These are phyloP conservation scores for Hydra vulgaris DNA, from an alignment of 30 jellyfish, hydroid and myxozoan genomes.

Conservation along the genomic window DNA sequence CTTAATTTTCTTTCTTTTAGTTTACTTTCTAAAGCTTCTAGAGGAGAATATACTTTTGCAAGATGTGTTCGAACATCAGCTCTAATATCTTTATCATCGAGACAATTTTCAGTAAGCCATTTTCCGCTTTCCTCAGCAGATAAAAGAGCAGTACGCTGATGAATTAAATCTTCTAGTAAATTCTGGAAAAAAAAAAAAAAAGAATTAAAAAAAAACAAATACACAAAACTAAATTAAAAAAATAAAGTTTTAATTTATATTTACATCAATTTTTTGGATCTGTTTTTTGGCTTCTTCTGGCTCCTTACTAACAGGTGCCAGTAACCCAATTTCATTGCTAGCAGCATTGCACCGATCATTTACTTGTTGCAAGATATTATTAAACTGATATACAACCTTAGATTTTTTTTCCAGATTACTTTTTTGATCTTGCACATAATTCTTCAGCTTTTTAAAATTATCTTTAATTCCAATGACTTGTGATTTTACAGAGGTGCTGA, in stretches of 20 bases:
- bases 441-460: constrained; percentile 24
- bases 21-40: constrained; percentile 53
- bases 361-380: constrained; percentile 14
- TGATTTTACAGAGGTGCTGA: constrained; percentile 18
- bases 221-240: neutral
- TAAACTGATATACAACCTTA: constrained; percentile 42
- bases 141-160: constrained; percentile 33
- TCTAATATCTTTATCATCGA: constrained; percentile 48
- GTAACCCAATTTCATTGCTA: constrained; percentile 25
- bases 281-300: constrained; percentile 49
- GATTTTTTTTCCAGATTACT: constrained; percentile 34
- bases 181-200: constrained; percentile 28
- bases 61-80: constrained; percentile 52
- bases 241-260: neutral
- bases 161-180: constrained; percentile 48
- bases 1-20: constrained; percentile 46
- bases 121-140: constrained; percentile 69
- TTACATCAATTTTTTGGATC: constrained; percentile 57
- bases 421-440: constrained; percentile 24
- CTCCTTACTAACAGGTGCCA: constrained; percentile 43
- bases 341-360: constrained; percentile 51
- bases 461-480: constrained; percentile 35
- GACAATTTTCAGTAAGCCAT: constrained; percentile 53
- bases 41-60: constrained; percentile 30
- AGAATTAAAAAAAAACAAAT: neutral